Percentiles rank a stretch among this genome's conserved stretches.
Conservation (phyloP, 2,113 vertebrate species). For the Oplegnathus fasciatus region DNA sequence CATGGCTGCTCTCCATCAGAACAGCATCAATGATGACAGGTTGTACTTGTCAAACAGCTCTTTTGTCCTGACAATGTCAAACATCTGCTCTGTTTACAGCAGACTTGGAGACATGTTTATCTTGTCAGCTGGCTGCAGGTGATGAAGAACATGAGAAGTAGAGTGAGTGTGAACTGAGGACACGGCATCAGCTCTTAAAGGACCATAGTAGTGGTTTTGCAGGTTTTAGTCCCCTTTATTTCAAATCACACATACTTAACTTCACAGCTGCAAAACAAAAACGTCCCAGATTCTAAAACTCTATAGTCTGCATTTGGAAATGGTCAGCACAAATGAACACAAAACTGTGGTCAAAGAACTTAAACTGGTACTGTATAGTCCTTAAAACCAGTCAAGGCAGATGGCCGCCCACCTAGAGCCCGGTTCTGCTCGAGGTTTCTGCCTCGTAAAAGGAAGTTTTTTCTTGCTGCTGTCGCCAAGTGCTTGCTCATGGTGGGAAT, state of each 20-base stretch:
- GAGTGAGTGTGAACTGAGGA: conserved; percentile 44
- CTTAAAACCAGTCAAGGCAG: too few species aligned
- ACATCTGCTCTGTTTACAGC: conserved; percentile 41
- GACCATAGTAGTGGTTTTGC: not conserved
- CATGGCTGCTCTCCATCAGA: conserved; percentile 12
- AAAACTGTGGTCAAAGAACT: not conserved
- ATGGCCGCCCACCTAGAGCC: too few species aligned
- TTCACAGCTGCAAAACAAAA: not conserved
- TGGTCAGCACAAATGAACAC: too few species aligned
- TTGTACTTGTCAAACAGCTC: conserved; percentile 26
- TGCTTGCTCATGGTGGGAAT: too few species aligned
- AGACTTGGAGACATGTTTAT: conserved; percentile 57
- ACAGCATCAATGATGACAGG: conserved; percentile 17
- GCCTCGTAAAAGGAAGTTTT: too few species aligned
- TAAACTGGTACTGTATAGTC: not conserved
- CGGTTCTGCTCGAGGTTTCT: too few species aligned
- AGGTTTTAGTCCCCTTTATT: not conserved
- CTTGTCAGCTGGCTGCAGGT: conserved; percentile 44
- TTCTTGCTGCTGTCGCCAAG: too few species aligned
- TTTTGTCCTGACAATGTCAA: conserved; percentile 37
- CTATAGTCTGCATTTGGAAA: too few species aligned
- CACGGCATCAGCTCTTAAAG: not conserved
- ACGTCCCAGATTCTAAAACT: too few species aligned
- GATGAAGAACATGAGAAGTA: conserved; percentile 35
- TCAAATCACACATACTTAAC: not conserved